Evolutionary conservation across 1,140 invertebrate species (phyloP).

Genomic region (Zaprionus nigranus): DNA sequence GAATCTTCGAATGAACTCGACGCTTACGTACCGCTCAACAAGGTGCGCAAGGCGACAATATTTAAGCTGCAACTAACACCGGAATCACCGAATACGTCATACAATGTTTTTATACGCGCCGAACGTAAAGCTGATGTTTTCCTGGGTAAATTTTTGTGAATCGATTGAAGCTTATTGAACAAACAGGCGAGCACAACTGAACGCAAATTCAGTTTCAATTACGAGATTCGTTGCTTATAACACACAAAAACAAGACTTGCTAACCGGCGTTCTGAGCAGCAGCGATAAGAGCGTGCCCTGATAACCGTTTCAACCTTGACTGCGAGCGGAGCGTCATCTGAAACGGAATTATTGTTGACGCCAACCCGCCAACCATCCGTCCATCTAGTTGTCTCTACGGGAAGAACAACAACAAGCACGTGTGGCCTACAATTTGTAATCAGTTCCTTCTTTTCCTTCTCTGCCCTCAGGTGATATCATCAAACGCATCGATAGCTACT

Average conservation of each 20-base stretch:
- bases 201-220: slow-evolving; percentile 20
- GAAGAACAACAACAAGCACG: not conserved
- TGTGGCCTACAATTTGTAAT: not conserved
- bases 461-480: slow-evolving; percentile 72
- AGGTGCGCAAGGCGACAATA: slow-evolving; percentile 70
- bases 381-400: not conserved
- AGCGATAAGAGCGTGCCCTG: slow-evolving; percentile 50
- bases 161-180: slow-evolving; percentile 11
- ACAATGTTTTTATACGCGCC: slow-evolving; percentile 78
- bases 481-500: slow-evolving; percentile 77
- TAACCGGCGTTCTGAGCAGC: slow-evolving; percentile 7
- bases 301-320: slow-evolving; percentile 59
- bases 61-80: slow-evolving; percentile 72
- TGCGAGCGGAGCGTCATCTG: slow-evolving; percentile 36
- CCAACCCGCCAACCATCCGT: slow-evolving; percentile 21
- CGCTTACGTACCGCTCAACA: slow-evolving; percentile 77
- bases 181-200: slow-evolving; percentile 55
- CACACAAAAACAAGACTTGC: slow-evolving; percentile 14
- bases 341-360: slow-evolving; percentile 29
- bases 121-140: slow-evolving; percentile 80
- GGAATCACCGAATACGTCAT: slow-evolving; percentile 40
- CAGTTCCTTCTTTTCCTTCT: slow-evolving; percentile 18
- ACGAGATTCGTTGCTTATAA: slow-evolving; percentile 17
- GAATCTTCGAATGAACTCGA: slow-evolving; percentile 60
- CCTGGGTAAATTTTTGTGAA: slow-evolving; percentile 64